Conservation (phyloP, 2,888 invertebrate species). For the Himalopsyche kuldschensis region DNA sequence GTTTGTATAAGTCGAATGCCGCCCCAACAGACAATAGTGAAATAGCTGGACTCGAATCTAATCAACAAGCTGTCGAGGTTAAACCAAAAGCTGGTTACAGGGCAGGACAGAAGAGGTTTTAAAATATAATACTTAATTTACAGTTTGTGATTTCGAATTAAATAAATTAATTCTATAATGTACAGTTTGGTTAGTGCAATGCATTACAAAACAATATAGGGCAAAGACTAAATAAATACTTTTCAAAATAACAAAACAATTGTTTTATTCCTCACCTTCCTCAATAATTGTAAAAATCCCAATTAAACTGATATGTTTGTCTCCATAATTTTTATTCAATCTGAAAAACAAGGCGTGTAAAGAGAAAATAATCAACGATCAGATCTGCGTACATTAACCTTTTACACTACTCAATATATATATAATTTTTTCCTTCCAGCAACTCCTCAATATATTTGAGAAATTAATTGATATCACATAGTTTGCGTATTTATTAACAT, state of each 20-base stretch:
- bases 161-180: slow-evolving; percentile 22
- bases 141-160: slow-evolving; percentile 20
- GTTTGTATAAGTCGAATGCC: slow-evolving; percentile 26
- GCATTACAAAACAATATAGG: background rate
- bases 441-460: too few relatives aligned
- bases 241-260: background rate
- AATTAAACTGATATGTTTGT: too few relatives aligned
- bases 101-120: slow-evolving; percentile 31
- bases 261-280: background rate
- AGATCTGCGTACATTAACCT: too few relatives aligned
- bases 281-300: too few relatives aligned
- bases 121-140: background rate
- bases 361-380: too few relatives aligned
- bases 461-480: too few relatives aligned
- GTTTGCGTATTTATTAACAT: too few relatives aligned
- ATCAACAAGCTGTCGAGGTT: slow-evolving; percentile 33
- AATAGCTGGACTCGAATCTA: slow-evolving; percentile 33
- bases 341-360: too few relatives aligned
- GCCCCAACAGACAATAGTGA: slow-evolving; percentile 26
- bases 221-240: background rate
- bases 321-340: too few relatives aligned
- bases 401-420: too few relatives aligned
- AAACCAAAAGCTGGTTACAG: slow-evolving; percentile 28
- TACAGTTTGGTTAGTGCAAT: background rate
- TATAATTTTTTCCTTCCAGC: too few relatives aligned